Base-by-base conservation (phyloP, 2,113 vertebrate species). In the Chloroceryle aenea region DNA sequence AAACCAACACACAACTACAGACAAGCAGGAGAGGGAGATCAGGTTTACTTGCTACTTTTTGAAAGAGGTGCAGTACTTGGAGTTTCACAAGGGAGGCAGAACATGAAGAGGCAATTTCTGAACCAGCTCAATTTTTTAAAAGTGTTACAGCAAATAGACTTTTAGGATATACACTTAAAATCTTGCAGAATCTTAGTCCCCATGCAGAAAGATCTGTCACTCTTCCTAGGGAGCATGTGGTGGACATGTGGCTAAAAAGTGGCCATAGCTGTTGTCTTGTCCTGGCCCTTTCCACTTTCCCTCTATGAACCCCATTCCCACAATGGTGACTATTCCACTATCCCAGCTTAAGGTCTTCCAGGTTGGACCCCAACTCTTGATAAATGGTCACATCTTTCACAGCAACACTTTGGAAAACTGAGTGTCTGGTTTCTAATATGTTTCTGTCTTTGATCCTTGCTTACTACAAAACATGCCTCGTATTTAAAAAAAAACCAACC, bases 1-100 rank as follows among this genome's bases (percentile, higher is more conserved):
- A 91, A 97, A 85, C 25, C 26, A 68, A 72, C 58, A 75, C 55
- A 88, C 27, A 74, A 52, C 56, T 84, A 66, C 52, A 95, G 47
- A 73, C 53, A 69, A 64, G 68, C 89, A 93, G 75, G 34, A 93
- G 64, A 62, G 45, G 62, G 55, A 95, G 61, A 93, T 81, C 53
- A 30, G 29, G 61, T 84, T 91, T 93, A 32, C 4, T 3, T 75
- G 11, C 45, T 21, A 4, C 78, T 61, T 69, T 53, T 74, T 5
- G 1, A 82, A 91, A 92, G n/a, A 66, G 34, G 38, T 10, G 9
- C 14, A 75, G 20, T 83, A 66, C 22, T 36, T 32, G 47, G 48
- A 85, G 6, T 58, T 80, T 93, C 83, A 69, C 38, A 40, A 30
- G 25, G 18, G 8, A 83, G 21, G 16, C 11, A 4, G 30, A 47